Evolutionary conservation across 2,888 invertebrate genomes (phyloP).

Genomic region (Sphaeridia pumilis): DNA sequence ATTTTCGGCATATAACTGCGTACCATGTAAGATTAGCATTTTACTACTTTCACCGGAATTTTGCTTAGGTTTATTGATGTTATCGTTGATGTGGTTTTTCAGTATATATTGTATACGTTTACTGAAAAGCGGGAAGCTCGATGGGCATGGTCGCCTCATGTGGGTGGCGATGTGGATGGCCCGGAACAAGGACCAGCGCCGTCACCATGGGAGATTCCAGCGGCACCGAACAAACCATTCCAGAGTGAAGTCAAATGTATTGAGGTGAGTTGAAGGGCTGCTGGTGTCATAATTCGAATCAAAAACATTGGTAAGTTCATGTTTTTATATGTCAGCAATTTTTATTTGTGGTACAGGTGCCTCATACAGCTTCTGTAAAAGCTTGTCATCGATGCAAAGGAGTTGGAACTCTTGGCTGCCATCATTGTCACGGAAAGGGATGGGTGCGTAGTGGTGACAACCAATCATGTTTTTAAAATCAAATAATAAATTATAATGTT

Average conservation of each 20-base stretch:
- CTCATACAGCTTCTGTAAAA: slow-evolving; percentile 44
- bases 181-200: slow-evolving; percentile 40
- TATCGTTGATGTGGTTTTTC: too few species aligned
- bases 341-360: slow-evolving; percentile 38
- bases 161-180: slow-evolving; percentile 41
- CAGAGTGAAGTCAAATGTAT: slow-evolving; percentile 41
- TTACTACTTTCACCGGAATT: not conserved
- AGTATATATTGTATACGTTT: slow-evolving; percentile 47
- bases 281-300: too few species aligned
- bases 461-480: too few species aligned
- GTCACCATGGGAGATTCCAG: slow-evolving; percentile 43
- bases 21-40: slow-evolving; percentile 46
- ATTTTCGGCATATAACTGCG: slow-evolving; percentile 43
- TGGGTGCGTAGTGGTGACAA: too few species aligned
- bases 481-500: too few species aligned
- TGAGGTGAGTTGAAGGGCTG: too few species aligned
- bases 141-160: slow-evolving; percentile 45
- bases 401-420: slow-evolving; percentile 39
- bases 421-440: slow-evolving; percentile 43
- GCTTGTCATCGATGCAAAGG: slow-evolving; percentile 42
- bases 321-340: too few species aligned
- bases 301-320: too few species aligned
- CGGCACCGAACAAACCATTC: slow-evolving; percentile 40
- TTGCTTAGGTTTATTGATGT: too few species aligned
- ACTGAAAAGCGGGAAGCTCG: slow-evolving; percentile 44